These are phyloP conservation scores for Drosophila monieri DNA, from an alignment of 2,888 invertebrate genomes.

Conservation along the genomic window DNA sequence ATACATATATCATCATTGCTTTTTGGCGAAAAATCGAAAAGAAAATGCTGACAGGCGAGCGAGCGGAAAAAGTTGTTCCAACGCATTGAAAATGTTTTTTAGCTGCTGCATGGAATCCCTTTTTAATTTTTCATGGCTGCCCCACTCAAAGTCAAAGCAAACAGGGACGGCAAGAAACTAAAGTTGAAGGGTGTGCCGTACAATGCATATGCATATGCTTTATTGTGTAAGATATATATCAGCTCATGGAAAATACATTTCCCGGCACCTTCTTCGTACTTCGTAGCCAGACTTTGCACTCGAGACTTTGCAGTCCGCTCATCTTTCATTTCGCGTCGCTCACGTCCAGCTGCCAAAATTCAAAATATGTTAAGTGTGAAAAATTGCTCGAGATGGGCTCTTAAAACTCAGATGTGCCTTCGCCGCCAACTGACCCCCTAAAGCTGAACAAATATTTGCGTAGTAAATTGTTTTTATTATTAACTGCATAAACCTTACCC, in stretches of 20 bases:
- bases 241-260: slow-evolving; percentile 74
- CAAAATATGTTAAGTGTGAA: slow-evolving; percentile 69
- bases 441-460: slow-evolving; percentile 68
- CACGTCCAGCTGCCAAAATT: slow-evolving; percentile 55
- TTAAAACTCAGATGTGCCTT: neutral
- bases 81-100: slow-evolving; percentile 72
- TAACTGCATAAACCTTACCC: slow-evolving; percentile 75
- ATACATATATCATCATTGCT: slow-evolving; percentile 24
- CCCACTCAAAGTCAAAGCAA: slow-evolving; percentile 69
- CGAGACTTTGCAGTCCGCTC: slow-evolving; percentile 6
- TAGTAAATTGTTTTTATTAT: slow-evolving; percentile 78
- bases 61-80: slow-evolving; percentile 61
- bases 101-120: slow-evolving; percentile 76
- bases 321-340: slow-evolving; percentile 36
- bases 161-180: slow-evolving; percentile 52
- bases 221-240: slow-evolving; percentile 56
- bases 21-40: slow-evolving; percentile 18
- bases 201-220: slow-evolving; percentile 62
- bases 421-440: neutral
- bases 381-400: slow-evolving; percentile 62
- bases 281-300: slow-evolving; percentile 6
- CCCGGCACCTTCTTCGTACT: slow-evolving; percentile 18
- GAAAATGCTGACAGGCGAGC: slow-evolving; percentile 35
- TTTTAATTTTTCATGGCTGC: slow-evolving; percentile 74
- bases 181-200: slow-evolving; percentile 11